Evolutionary conservation across 2,113 vertebrate species (phyloP).

Genomic region (Scolopax mira): DNA sequence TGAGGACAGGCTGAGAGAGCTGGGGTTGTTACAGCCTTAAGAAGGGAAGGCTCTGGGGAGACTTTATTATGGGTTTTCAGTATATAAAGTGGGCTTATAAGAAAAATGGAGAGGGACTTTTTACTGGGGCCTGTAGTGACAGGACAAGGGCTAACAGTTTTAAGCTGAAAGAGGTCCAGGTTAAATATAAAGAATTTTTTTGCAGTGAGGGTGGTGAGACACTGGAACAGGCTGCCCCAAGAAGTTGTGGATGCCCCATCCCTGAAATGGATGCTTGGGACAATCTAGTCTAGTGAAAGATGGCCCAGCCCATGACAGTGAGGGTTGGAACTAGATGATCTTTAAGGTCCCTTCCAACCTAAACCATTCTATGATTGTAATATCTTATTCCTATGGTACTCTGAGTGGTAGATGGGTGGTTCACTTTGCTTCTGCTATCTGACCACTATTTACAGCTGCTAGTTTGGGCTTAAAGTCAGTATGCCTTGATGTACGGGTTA

Average conservation of each 20-base stretch:
- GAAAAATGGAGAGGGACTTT: neutral
- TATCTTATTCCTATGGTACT: neutral
- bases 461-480: neutral
- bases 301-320: neutral
- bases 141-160: neutral
- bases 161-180: neutral
- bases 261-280: neutral
- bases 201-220: neutral
- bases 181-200: neutral
- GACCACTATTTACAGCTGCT: neutral
- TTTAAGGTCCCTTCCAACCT: neutral
- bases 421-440: neutral
- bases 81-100: neutral
- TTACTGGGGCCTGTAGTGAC: neutral
- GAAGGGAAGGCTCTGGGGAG: neutral
- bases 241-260: neutral
- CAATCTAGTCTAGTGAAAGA: neutral
- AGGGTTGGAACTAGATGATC: neutral
- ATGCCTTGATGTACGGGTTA: neutral
- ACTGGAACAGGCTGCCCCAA: neutral
- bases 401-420: neutral
- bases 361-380: neutral
- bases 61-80: neutral
- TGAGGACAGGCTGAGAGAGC: neutral
- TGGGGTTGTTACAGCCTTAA: neutral